phyloP scores from a whole-genome alignment of 1,140 invertebrate species.

The Cydia fagiglandana region DNA sequence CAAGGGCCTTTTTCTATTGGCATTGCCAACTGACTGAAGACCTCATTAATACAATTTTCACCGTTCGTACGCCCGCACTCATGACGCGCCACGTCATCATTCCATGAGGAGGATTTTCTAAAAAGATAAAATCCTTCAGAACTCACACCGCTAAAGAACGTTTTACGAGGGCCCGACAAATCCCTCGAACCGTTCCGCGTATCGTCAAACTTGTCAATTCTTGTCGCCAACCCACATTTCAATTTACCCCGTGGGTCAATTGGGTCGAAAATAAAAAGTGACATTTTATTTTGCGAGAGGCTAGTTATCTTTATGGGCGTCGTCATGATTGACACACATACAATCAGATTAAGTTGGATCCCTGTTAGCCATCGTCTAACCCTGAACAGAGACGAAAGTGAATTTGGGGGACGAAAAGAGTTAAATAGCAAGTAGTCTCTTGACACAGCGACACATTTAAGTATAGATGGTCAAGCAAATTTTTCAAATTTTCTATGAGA shows the following conservation, averaged over 20 bases:
- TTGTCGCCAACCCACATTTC: slow-evolving; percentile 49
- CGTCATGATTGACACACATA: not conserved
- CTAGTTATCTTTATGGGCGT: slow-evolving; percentile 44
- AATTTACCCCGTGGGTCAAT: slow-evolving; percentile 52
- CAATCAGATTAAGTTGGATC: not conserved
- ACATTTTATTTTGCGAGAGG: slow-evolving; percentile 48
- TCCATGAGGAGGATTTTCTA: slow-evolving; percentile 45
- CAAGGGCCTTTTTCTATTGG: too few species aligned
- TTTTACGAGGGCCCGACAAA: slow-evolving; percentile 59
- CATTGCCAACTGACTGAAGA: too few species aligned
- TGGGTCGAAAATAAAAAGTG: slow-evolving; percentile 42
- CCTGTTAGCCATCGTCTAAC: not conserved
- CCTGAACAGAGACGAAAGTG: not conserved
- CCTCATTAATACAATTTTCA: too few species aligned
- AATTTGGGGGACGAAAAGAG: too few species aligned
- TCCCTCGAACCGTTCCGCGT: slow-evolving; percentile 50
- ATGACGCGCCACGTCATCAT: slow-evolving; percentile 40
- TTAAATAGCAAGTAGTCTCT: not conserved
- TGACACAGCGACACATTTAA: too few species aligned
- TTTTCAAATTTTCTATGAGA: too few species aligned
- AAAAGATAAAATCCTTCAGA: slow-evolving; percentile 44
- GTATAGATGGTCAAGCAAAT: too few species aligned
- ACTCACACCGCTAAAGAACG: slow-evolving; percentile 42
- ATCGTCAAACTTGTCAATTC: slow-evolving; percentile 50
- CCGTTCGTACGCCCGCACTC: not conserved